Conservation (phyloP, 2,113 vertebrate species). For the Tachycineta bicolor region DNA sequence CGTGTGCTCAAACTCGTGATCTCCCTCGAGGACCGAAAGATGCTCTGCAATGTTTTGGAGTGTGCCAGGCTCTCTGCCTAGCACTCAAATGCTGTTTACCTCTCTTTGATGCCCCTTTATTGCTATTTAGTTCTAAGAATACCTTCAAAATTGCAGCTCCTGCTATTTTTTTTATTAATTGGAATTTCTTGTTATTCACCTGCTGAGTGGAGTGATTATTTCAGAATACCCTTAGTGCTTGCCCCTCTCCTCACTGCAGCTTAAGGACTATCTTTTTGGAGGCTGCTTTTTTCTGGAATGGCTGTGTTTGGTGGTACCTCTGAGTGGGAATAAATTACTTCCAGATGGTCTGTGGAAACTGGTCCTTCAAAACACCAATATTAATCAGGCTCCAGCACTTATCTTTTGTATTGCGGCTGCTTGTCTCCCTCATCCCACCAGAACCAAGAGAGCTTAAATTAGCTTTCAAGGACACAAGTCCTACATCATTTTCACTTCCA, state of each 20-base stretch:
- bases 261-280: background rate
- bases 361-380: conserved; percentile 29
- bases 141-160: background rate
- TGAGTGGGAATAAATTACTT: background rate
- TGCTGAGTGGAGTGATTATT: background rate
- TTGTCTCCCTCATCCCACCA: conserved; percentile 36
- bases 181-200: background rate
- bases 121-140: background rate
- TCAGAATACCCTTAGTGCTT: background rate
- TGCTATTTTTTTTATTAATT: background rate
- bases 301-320: background rate
- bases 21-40: background rate
- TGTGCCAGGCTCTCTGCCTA: background rate
- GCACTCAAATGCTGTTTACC: background rate
- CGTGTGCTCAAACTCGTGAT: background rate
- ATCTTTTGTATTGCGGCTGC: background rate
- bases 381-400: conserved; percentile 20
- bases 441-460: conserved; percentile 34
- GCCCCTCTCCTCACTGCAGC: background rate
- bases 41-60: background rate
- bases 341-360: background rate
- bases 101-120: background rate
- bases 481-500: background rate
- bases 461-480: conserved; percentile 51
- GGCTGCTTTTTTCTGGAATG: background rate